Evolutionary conservation across 2,888 invertebrate species (phyloP).

Genomic region (Crossocerus cetratus): DNA sequence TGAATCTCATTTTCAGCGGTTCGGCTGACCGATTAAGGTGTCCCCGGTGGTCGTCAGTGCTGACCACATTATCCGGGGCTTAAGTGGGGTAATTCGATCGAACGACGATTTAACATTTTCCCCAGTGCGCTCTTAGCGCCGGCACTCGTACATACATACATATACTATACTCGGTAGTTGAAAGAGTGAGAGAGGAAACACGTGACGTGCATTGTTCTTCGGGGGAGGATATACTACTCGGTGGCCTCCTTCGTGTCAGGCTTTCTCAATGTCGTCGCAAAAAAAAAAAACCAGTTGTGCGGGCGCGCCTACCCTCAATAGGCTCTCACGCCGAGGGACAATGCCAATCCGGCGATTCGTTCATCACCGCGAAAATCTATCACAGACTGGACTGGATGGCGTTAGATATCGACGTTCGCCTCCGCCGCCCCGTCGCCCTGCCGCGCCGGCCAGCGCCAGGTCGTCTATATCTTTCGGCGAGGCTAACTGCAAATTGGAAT

Average conservation of each 20-base stretch:
- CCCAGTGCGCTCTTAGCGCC: slow-evolving; percentile 54
- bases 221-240: slow-evolving; percentile 59
- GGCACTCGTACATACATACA: no score
- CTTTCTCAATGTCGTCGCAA: slow-evolving; percentile 52
- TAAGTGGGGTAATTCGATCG: slow-evolving; percentile 72
- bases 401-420: slow-evolving; percentile 31
- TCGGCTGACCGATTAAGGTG: slow-evolving; percentile 32
- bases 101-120: slow-evolving; percentile 66
- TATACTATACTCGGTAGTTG: no score
- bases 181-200: slow-evolving; percentile 34
- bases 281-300: slow-evolving; percentile 37
- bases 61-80: slow-evolving; percentile 69
- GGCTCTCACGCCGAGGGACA: slow-evolving; percentile 18
- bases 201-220: slow-evolving; percentile 71
- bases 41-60: slow-evolving; percentile 36
- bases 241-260: slow-evolving; percentile 68
- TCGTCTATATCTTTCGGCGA: slow-evolving; percentile 21
- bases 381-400: slow-evolving; percentile 10
- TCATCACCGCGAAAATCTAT: slow-evolving; percentile 40
- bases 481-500: slow-evolving; percentile 13
- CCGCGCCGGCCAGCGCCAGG: slow-evolving; percentile 3
- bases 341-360: slow-evolving; percentile 28
- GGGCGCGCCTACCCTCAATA: slow-evolving; percentile 9
- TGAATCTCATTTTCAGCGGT: slow-evolving; percentile 42
- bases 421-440: neutral